Evolutionary conservation across 1,140 invertebrate genomes (phyloP).

Genomic region (Nasonia longicornis): DNA sequence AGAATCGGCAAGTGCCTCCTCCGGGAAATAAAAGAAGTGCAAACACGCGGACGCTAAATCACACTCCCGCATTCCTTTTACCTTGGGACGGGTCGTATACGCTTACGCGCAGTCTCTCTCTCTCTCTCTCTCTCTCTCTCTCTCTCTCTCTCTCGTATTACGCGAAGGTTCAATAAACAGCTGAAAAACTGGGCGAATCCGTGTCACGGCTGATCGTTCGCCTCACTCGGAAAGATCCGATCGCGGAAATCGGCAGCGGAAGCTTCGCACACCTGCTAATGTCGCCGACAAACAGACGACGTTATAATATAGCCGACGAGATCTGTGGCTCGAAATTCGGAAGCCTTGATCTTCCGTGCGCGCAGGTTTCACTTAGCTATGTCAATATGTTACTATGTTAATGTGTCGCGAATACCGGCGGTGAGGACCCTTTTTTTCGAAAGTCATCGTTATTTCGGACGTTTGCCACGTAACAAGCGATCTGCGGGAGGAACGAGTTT

Average conservation of each 20-base stretch:
- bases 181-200: constrained; percentile 44
- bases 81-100: background rate
- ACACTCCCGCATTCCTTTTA: background rate
- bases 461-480: background rate
- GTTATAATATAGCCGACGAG: too few relatives aligned
- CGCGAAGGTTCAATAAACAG: constrained; percentile 24
- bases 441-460: background rate
- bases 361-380: background rate
- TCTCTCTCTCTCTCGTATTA: too few relatives aligned
- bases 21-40: background rate
- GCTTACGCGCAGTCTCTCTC: too few relatives aligned
- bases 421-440: background rate
- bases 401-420: background rate
- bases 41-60: background rate
- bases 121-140: too few relatives aligned
- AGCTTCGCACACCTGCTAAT: background rate
- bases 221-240: background rate
- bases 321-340: background rate
- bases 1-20: background rate
- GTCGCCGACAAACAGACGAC: background rate
- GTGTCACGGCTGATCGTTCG: constrained; percentile 46
- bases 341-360: background rate
- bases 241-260: background rate
- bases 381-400: constrained; percentile 4
- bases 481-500: background rate